Conservation (phyloP, 2,113 vertebrate genomes). For the Crocuta crocuta region DNA sequence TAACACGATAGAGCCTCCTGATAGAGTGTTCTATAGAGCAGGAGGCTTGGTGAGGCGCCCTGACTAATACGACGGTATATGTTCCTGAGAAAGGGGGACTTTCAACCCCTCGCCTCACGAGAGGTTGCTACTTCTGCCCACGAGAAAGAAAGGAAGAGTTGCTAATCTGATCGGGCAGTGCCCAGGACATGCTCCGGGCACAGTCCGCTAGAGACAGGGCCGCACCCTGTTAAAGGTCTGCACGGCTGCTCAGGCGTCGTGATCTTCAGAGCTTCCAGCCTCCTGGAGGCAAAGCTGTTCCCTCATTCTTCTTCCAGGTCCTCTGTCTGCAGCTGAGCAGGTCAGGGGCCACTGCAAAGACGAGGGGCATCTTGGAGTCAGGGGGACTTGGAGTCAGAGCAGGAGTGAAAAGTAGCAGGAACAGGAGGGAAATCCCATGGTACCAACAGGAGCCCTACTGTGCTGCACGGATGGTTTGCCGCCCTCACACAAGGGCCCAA, state of each 20-base stretch:
- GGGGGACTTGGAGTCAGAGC: background rate
- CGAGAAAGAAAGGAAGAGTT: background rate
- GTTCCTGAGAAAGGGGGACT: background rate
- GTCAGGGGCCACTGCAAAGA: background rate
- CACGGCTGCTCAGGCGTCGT: background rate
- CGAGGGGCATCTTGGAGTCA: background rate
- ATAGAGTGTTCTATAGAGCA: background rate
- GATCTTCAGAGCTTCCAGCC: background rate
- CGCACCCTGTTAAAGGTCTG: background rate
- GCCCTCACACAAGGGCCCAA: background rate
- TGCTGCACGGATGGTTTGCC: fast-evolving
- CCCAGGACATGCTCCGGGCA: background rate
- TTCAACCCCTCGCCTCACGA: background rate
- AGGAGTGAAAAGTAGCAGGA: too few relatives aligned
- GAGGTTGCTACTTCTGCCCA: background rate
- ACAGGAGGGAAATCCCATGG: background rate
- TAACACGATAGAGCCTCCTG: fast-evolving
- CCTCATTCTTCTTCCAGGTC: background rate
- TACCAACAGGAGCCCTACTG: background rate
- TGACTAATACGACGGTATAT: fast-evolving
- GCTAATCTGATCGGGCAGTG: background rate
- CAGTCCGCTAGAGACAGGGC: background rate
- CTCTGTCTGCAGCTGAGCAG: background rate
- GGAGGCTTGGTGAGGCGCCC: background rate
- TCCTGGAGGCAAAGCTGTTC: background rate